Base-by-base conservation (phyloP, 2,888 invertebrate genomes). In the Formica aserva region DNA sequence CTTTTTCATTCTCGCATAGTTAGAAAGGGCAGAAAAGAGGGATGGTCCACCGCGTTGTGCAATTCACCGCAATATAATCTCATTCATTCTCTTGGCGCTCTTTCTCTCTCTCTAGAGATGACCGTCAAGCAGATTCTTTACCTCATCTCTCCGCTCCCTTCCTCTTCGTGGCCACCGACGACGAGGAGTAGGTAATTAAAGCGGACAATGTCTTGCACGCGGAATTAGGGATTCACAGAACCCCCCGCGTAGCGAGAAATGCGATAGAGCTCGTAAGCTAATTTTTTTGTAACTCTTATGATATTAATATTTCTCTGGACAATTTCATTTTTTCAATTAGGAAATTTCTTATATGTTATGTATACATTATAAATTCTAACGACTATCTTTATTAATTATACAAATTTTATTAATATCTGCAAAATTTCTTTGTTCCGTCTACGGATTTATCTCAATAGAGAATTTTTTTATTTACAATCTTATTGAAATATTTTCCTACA, bases 191-290 rank as follows among this genome's bases (percentile, higher is more conserved):
- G 86, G 84, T 91, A 90, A 90, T 90, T 90, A 90, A 91, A 90
- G 86, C 90, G 85, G 89, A 90, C 90, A 89, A 88, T 90, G 90
- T 87, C 86, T 87, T 91, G 84, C 88, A 84, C 86, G 78, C 83
- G 85, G 80, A 85, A 91, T 91, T 88, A 87, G 84, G 86, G 82
- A 69, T 32, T 72, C 72, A 55, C 60, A 67, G 62, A 81, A 65
- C 84, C 85, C 85, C 86, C 87, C 32, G 82, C 60, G 83, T 85
- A 55, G 83, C 84, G 83, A 89, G 88, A 86, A 86, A 88, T 87
- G 85, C 83, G 88, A 88, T 88, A 57, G 32, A 35, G 72, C 22
- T 22, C 5, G 35, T 55, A 57, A 72, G 38, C n/a, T 60, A 38
- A 41, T 38, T 41, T 15, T 4, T 62, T 65, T 22, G 15, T 35